Base-by-base conservation (phyloP, 2,797 vertebrate genomes). In the Alectoris magna region DNA sequence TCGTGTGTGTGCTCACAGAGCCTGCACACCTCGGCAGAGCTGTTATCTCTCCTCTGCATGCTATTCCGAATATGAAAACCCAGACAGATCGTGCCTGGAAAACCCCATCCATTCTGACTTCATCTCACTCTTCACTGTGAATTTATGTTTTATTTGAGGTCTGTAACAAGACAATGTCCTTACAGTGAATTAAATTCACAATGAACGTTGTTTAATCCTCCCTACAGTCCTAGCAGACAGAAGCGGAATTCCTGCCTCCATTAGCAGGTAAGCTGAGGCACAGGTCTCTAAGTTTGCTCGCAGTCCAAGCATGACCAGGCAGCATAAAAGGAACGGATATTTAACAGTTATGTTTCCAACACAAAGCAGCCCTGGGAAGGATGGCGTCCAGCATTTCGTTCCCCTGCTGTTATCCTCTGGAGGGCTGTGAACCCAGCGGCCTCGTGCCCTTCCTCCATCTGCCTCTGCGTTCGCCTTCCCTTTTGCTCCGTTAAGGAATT, bases 1-100 rank as follows among this genome's bases (percentile, higher is more conserved):
- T 41, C 24, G 1, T 17, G 2, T 6, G 31, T 21, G 11, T 0
- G 7, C 66, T 36, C 43, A 18, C 3, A 1, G 56, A 16, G 64
- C 31, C 69, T 17, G 17, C 10, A 0, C 46, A 1, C 59, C 87
- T 60, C 63, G 5, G 27, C 44, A 56, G 63, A 63, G 64, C 81
- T 34, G 10, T 34, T 76, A 22, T 59, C 74, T 49, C 78, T 36
- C 24, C 41, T 69, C 55, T 58, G 48, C 78, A 6, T 6, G 43
- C n/a, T 43, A 1, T 34, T 75, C 27, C 44, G 64, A 64, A 16
- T 15, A 15, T 2, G 59, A 49, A 78, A 72, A 27, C 36, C 51
- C 63, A 23, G 41, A 24, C 36, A 43, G 69, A 49, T 48, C 66
- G 2, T 63, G 49, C 43, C 34, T 23, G 44, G 64, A 68, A 69